Conservation (phyloP, 2,113 vertebrate genomes). For the Agelaius tricolor region DNA sequence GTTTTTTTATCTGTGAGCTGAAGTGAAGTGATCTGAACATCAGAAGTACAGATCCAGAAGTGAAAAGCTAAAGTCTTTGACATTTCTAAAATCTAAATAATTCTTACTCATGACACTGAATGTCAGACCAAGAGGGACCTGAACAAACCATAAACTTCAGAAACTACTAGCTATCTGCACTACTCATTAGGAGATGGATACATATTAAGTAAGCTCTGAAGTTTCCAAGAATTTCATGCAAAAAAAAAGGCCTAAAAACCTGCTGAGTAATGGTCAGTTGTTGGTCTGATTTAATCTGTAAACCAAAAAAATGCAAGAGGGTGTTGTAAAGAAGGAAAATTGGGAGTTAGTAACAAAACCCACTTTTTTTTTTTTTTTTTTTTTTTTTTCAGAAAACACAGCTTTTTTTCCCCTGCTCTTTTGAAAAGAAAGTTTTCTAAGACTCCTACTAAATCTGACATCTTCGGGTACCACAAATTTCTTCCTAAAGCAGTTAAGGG, state of each 20-base stretch:
- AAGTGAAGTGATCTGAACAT: background rate
- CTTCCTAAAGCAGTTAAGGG: background rate
- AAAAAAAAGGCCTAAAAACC: background rate
- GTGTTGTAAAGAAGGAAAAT: background rate
- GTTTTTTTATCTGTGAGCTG: background rate
- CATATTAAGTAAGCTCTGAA: background rate
- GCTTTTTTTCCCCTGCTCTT: rapidly evolving
- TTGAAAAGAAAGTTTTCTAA: background rate
- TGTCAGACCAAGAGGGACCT: background rate
- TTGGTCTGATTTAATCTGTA: background rate
- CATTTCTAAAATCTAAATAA: background rate
- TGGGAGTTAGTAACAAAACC: background rate
- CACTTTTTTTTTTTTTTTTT: background rate
- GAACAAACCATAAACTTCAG: background rate
- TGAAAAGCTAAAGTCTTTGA: background rate
- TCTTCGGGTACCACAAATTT: background rate
- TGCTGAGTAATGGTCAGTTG: background rate
- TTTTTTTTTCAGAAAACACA: background rate
- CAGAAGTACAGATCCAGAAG: background rate
- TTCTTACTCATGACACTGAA: background rate
- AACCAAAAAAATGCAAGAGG: background rate
- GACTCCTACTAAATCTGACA: background rate
- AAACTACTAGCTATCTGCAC: background rate
- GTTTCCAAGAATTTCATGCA: background rate
- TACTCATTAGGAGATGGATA: background rate